A percentile compares a stretch with the other conserved stretches of the same genome.
Evolutionary conservation across 2,797 vertebrate genomes (phyloP).

Genomic region (Gymnothorax reevesii): DNA sequence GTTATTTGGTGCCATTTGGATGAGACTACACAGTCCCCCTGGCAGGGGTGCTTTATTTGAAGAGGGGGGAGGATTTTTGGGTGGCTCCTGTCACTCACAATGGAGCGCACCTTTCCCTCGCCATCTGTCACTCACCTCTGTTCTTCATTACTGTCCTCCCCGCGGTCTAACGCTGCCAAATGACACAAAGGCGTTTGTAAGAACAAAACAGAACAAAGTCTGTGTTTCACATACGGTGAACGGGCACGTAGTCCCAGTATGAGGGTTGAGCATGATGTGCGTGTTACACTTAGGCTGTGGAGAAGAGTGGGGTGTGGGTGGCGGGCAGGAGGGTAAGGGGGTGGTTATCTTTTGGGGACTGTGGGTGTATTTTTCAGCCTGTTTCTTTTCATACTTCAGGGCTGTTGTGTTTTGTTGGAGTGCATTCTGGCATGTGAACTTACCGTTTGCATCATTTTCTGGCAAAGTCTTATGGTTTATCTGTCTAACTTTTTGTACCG

Average conservation of each 20-base stretch:
- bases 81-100: conserved; percentile 8
- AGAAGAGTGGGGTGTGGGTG: background rate
- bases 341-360: background rate
- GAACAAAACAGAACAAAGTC: background rate
- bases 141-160: conserved; percentile 4
- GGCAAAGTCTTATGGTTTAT: background rate
- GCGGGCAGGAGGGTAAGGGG: background rate
- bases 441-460: background rate
- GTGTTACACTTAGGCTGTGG: conserved; percentile 35
- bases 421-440: background rate
- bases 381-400: background rate
- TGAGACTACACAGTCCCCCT: conserved; percentile 18
- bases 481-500: background rate
- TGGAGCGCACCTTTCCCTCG: conserved; percentile 30
- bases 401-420: background rate
- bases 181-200: background rate
- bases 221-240: background rate
- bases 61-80: conserved; percentile 38
- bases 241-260: background rate
- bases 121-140: background rate
- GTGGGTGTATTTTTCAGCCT: background rate
- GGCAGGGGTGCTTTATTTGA: background rate
- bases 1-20: conserved; percentile 37
- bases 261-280: background rate
- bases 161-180: background rate